phyloP scores from a whole-genome alignment of 2,113 vertebrate species.

The Bubo scandiacus region DNA sequence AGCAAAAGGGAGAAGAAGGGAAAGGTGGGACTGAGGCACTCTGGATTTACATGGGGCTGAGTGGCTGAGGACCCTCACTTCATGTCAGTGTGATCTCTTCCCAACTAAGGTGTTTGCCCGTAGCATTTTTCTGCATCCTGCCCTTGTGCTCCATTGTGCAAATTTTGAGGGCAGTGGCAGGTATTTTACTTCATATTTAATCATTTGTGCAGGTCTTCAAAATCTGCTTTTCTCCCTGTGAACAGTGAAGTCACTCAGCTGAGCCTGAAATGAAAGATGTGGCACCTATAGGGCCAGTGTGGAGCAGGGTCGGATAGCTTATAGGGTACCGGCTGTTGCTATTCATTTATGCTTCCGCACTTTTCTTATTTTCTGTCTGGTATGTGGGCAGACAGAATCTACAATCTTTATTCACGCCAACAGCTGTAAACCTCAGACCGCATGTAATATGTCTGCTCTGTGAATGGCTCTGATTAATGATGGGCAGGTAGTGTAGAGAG shows the following conservation, averaged over 20 bases:
- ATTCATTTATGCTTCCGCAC: neutral
- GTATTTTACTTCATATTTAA: neutral
- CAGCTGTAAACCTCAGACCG: neutral
- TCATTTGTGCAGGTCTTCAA: neutral
- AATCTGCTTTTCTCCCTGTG: neutral
- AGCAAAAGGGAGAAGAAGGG: neutral
- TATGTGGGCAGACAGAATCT: neutral
- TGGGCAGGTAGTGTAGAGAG: neutral
- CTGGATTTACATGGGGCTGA: neutral
- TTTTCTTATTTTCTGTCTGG: slow-evolving; percentile 1
- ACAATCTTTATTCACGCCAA: neutral
- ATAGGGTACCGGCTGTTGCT: neutral
- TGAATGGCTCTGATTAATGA: neutral
- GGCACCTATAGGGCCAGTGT: neutral
- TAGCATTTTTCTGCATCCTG: neutral
- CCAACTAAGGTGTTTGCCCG: neutral
- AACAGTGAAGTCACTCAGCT: neutral
- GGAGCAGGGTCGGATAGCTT: neutral
- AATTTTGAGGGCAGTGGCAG: neutral
- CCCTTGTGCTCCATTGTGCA: neutral
- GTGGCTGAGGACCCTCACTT: neutral
- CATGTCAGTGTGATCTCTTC: neutral
- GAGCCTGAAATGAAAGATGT: neutral
- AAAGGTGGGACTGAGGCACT: neutral
- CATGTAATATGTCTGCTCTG: neutral